Evolutionary conservation across 2,888 invertebrate genomes (phyloP), one percentile per base, ranked within the genome.

Genomic region (Gastrophysa polygoni): DNA sequence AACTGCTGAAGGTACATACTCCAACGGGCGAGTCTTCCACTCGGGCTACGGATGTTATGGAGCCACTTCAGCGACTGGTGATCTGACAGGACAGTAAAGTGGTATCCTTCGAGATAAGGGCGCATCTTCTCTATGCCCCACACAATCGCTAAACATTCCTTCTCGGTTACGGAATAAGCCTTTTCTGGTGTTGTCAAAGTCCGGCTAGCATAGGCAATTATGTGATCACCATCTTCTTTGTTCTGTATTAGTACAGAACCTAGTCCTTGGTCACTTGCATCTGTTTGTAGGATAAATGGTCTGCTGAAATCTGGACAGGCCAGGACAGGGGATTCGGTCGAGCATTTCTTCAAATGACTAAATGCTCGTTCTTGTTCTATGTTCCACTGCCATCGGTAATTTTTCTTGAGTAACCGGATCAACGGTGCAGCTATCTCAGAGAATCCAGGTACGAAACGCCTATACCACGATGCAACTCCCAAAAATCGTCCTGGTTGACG

Each of bases 101-200:
- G 34, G 38, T 69, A 71, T 1, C 68, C 72, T 32, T 57, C 57
- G n/a, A 59, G 47, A n/a, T 59, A 59, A 5, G 29, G 47, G 55
- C 62, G 44, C 63, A 71, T 66, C 50, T 72, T 75, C 29, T 67
- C 49, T 4, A 74, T 64, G 10, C 64, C 71, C 60, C 67, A 74
- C 1, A 74, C 67, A 1, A 75, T 64, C 1, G 74, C 73, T 32
- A 73, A 34, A 49, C 69, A 69, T 50, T 75, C 70, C 50, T 71
- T 68, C 56, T 77, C 71, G 17, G 70, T 70, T 2, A 68, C 67
- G 1, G 67, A 65, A 44, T 69, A 69, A 10, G 64, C 44, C 67
- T 32, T 57, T 18, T 58, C 28, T 46, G 57, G 71, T 61, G 10
- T 56, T 48, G 43, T 20, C 16, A 69, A 34, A 3, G 63, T 44